Base-by-base conservation (phyloP, 2,797 vertebrate species). In the Thalassophryne amazonica region DNA sequence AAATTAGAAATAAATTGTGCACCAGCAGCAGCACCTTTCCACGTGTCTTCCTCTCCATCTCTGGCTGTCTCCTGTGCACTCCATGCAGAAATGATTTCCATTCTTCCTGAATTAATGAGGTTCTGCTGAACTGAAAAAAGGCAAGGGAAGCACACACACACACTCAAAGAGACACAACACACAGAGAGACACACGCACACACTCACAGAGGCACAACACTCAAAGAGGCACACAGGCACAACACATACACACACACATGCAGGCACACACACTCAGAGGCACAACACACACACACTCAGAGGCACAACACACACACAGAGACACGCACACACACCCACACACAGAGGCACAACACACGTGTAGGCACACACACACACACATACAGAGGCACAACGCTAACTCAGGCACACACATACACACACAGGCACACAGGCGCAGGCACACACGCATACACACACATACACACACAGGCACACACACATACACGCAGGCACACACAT, bases 101-200 rank as follows among this genome's bases (percentile, higher is more conserved):
- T 91, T 91, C 89, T 84, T 90, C 88, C 79, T 85, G 84, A 91
- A 91, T 92, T 93, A 93, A 93, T 93, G 91, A 92, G 92, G 86
- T 90, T 92, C 88, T 86, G 85, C 89, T 90, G 87, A 91, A 89
- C 87, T 81, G 83, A 91, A 86, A 84, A 88, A 84, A 84, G 74
- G 83, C 84, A 81, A 76, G 59, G 71, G 40, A 67, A 83, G 80
- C 80, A 68, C 41, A 18, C 7, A 50, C 50, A 32, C 54, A 67
- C 57, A 56, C 58, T 28, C 36, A 7, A 30, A 38, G 52, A 21
- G 28, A 29, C 18, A 15, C 24, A 5, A 30, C 28, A 45, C 41
- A 34, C 37, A 31, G 20, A 20, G 22, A 36, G 8, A 32, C 25
- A 31, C 43, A 30, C 11, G 20, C 46, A 27, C 34, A 21, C 35